A percentile compares a stretch with the other conserved stretches of the same genome.
Conservation (phyloP, 2,797 vertebrate species). For the Prunella strophiata region DNA sequence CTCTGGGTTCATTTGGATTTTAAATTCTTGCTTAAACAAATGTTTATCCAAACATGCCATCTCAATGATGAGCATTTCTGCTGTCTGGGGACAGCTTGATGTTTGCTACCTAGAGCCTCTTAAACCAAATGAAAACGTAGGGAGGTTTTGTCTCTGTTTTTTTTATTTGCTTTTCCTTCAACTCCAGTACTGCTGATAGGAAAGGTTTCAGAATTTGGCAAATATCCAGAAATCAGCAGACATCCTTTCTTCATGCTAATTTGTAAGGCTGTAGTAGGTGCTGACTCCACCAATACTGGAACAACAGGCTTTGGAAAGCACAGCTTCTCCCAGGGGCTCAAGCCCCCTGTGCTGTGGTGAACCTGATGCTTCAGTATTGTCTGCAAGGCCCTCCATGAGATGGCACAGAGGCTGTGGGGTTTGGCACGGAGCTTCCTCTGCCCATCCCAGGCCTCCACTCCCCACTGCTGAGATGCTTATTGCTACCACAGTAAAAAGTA, state of each 20-base stretch:
- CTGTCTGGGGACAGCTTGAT: not conserved
- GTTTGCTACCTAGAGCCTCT: not conserved
- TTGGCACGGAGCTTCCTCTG: conserved; percentile 39
- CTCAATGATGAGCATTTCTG: not conserved
- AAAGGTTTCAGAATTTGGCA: conserved; percentile 24
- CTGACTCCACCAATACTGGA: not conserved
- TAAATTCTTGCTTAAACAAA: conserved; percentile 7
- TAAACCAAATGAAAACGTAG: not conserved
- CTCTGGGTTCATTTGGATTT: not conserved
- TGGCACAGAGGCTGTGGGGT: conserved; percentile 7
- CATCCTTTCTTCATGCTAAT: not conserved
- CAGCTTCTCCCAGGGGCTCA: not conserved
- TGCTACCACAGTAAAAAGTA: conserved; percentile 41
- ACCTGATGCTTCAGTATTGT: not conserved
- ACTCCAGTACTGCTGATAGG: not conserved
- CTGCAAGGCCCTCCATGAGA: not conserved
- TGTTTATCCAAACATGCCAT: not conserved
- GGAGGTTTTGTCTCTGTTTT: not conserved
- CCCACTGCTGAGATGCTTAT: conserved; percentile 2
- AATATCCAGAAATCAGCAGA: not conserved
- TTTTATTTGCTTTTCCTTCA: not conserved
- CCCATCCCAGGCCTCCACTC: not conserved
- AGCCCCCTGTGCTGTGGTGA: not conserved
- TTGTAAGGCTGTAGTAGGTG: conserved; percentile 9
- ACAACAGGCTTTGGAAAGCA: not conserved